Evolutionary conservation across 2,113 vertebrate species (phyloP).

Genomic region (Paracanthobrama guichenoti): DNA sequence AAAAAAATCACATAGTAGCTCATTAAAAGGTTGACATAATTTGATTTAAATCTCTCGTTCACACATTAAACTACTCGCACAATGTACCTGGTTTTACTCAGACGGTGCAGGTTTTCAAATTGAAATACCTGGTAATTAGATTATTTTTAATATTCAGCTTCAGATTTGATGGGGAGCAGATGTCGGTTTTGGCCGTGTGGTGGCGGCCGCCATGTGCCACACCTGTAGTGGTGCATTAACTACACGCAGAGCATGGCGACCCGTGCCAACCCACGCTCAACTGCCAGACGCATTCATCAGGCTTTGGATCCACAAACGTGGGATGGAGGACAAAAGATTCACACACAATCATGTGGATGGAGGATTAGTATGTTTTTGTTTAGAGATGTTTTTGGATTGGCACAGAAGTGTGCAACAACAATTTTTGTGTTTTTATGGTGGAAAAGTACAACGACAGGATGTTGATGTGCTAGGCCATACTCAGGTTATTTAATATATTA

Average conservation of each 20-base stretch:
- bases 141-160: background rate
- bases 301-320: background rate
- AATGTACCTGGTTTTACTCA: background rate
- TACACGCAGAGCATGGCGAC: slow-evolving; percentile 13
- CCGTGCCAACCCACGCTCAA: background rate
- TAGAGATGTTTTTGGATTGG: background rate
- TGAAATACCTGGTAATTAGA: background rate
- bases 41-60: background rate
- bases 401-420: background rate
- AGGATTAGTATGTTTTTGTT: background rate
- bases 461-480: background rate
- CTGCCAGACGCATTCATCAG: slow-evolving; percentile 33
- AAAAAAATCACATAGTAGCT: background rate
- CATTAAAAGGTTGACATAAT: slow-evolving; percentile 4
- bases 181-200: slow-evolving; percentile 15
- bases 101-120: background rate
- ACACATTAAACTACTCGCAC: background rate
- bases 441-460: background rate
- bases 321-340: slow-evolving; percentile 19
- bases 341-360: background rate
- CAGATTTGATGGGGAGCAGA: slow-evolving; percentile 37
- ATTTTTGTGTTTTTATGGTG: background rate
- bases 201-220: slow-evolving; percentile 6
- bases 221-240: slow-evolving; percentile 46
- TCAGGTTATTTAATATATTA: background rate